Evolutionary conservation across 2,797 vertebrate species (phyloP), one percentile per base, ranked within the genome.

Genomic region (Iguana delicatissima): DNA sequence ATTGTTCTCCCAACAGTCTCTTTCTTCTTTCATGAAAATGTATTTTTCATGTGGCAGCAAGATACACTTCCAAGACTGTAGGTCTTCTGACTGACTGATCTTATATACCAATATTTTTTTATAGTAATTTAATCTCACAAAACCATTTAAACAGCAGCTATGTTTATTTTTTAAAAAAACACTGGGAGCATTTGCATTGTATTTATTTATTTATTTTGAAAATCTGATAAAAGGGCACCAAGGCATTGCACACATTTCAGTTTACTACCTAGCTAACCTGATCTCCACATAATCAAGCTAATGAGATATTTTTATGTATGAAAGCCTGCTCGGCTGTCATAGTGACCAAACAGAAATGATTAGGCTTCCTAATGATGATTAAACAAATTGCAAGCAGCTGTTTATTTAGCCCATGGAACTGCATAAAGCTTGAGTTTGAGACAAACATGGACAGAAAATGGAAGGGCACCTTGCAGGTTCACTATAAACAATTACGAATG

Each of bases 331-430:
- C 10, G 72, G 18, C 88, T 91, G 46, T 12, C 64, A 74, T 14
- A 2, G 82, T n/a, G 86, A 74, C 20, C 0, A 0, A 0, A 50
- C 42, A 55, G 24, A 93, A 50, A 46, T 26, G 85, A 84, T 55
- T 91, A 50, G 80, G 55, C 59, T 88, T 55, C 12, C 24, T 90
- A 59, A 86, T 50, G 81, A 50, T 79, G 46, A 86, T 86, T 77
- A 77, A 88, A 90, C 72, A 80, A 69, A 80, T 26, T 52, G 84
- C 52, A 52, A 93, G 46, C 86, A 86, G 85, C 88, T 93, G 72
- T 32, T 90, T 85, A 84, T 88, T 82, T 85, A 82, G 83, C 7
- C 42, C 90, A 18, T 84, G 55, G 77, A 92, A 91, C 3, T 80
- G 87, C 83, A 89, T 76, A 52, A 93, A 52, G 4, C 73, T 79